phyloP scores from a whole-genome alignment of 2,888 invertebrate genomes.

The Meta bourneti region DNA sequence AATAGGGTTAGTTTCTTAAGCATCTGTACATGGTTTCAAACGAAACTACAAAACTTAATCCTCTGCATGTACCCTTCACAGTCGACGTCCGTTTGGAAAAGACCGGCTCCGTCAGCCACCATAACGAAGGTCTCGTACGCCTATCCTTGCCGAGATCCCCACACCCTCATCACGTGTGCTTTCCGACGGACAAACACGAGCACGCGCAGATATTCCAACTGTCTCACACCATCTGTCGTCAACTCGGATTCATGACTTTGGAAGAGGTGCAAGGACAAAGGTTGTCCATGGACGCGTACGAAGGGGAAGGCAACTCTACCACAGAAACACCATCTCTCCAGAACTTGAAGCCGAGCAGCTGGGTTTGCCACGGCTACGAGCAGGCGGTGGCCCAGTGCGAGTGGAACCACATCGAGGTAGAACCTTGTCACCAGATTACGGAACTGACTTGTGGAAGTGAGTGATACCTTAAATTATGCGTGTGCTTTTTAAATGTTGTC shows the following conservation, averaged over 20 bases:
- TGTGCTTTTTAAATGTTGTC: neutral
- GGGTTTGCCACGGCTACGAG: neutral
- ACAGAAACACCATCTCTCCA: neutral
- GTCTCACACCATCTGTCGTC: neutral
- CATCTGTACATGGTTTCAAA: no score
- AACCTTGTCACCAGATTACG: neutral
- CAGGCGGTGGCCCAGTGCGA: slow-evolving; percentile 5
- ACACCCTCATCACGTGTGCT: neutral
- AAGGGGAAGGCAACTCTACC: neutral
- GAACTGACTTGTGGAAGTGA: slow-evolving; percentile 27
- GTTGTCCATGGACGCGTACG: neutral
- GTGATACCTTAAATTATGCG: neutral
- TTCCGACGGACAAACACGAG: neutral
- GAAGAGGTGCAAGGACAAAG: neutral
- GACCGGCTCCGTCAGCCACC: neutral
- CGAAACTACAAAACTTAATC: no score
- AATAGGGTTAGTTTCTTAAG: no score
- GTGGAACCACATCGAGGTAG: neutral
- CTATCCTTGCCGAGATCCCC: neutral
- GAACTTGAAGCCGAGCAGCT: neutral
- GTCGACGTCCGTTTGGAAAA: slow-evolving; percentile 11
- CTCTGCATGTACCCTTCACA: neutral
- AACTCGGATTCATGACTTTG: neutral
- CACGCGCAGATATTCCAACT: neutral
- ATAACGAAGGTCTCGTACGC: neutral